Evolutionary conservation across 2,797 vertebrate species (phyloP), one percentile per base, ranked within the genome.

Genomic region (Peromyscus aztecus): DNA sequence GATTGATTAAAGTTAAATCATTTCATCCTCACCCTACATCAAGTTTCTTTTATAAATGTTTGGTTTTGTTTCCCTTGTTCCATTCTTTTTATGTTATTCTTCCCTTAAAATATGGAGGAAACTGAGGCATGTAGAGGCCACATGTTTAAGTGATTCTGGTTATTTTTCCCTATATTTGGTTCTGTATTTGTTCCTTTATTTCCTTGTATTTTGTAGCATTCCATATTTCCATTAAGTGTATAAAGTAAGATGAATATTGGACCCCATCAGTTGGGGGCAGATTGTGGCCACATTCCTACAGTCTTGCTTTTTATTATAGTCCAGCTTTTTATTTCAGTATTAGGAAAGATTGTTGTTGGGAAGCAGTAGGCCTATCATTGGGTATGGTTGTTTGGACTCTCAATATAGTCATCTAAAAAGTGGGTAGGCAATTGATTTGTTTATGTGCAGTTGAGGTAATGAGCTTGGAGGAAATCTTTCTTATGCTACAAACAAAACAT

Each of bases 1-100:
- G 69, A 92, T 91, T 97, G 87, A 91, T 95, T 94, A 97, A 96
- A 97, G 91, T 96, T 95, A 96, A 97, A 27, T 97, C 73, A 96
- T 90, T 91, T 91, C 61, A 61, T 95, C 55, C 59, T 89, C 23
- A 71, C 67, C 67, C 27, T 52, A 43, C 65, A 78, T 80, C 46
- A 90, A 78, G 89, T 93, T 87, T 97, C 69, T 91, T 95, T 97
- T 89, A 93, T 86, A 91, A 95, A 88, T 96, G 71, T 67, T 76
- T 95, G 82, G 52, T 93, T 95, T 95, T 69, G 69, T 96, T 95
- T 96, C 71, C 89, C 43, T 86, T 71, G 10, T 77, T 76, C 83
- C 16, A 80, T 95, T 77, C 14, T 90, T 96, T 92, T 14, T 84
- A 40, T 34, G 4, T n/a, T 93, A 81, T 61, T 31, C n/a, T 89